Conservation (phyloP, 2,113 vertebrate species). For the Chaetodon auriga region DNA sequence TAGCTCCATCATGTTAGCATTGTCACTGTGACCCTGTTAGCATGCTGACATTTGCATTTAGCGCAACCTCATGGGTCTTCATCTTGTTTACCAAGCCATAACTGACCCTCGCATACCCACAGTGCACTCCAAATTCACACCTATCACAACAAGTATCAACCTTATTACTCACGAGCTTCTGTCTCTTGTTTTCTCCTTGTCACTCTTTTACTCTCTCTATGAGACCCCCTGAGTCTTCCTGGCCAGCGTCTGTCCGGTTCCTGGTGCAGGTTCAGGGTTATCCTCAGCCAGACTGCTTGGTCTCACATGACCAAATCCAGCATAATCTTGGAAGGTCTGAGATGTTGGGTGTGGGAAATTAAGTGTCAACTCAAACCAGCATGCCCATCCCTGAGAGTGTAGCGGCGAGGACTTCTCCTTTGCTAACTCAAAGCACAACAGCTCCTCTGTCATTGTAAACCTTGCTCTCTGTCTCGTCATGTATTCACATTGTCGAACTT, state of each 20-base stretch:
- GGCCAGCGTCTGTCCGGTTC: not conserved
- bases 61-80: no score
- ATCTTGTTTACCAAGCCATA: no score
- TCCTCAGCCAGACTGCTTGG: no score
- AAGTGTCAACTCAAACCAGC: slow-evolving; percentile 43
- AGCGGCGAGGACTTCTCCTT: not conserved
- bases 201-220: not conserved
- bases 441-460: not conserved
- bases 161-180: no score
- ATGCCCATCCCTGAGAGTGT: slow-evolving; percentile 12
- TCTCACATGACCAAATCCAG: no score
- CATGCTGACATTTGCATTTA: no score
- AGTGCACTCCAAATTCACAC: no score
- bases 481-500: not conserved
- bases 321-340: not conserved
- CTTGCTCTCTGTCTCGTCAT: not conserved
- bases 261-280: no score
- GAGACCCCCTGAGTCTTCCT: not conserved
- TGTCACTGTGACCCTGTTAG: no score
- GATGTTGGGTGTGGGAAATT: slow-evolving; percentile 8
- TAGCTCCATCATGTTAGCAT: no score
- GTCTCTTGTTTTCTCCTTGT: not conserved
- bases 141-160: no score
- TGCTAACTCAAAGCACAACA: not conserved
- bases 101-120: no score